Percentiles rank a stretch among this genome's conserved stretches.
Evolutionary conservation across 2,797 vertebrate species (phyloP).

Genomic region (Poliocrania exsul): DNA sequence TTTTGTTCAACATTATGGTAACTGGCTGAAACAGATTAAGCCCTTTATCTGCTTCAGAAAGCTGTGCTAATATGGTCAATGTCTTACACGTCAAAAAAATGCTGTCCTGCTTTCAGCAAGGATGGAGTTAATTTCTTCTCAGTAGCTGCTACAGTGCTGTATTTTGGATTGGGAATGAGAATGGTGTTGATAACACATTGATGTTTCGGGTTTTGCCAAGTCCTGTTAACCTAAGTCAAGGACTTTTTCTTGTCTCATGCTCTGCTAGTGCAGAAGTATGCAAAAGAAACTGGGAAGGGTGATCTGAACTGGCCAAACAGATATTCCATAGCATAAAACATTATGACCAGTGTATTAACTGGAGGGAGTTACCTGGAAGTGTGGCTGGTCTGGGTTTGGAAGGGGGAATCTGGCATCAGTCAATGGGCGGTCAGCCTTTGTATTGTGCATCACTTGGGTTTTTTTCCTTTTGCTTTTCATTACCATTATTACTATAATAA

Average conservation of each 20-base stretch:
- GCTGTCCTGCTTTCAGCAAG: not conserved
- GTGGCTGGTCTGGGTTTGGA: fast-evolving
- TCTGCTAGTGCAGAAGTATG: not conserved
- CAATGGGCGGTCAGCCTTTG: not conserved
- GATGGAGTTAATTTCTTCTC: not conserved
- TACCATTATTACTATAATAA: not conserved
- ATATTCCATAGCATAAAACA: not conserved
- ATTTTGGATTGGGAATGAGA: not conserved
- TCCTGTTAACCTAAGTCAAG: not conserved
- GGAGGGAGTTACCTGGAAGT: not conserved
- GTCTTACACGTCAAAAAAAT: not conserved
- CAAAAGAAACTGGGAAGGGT: not conserved
- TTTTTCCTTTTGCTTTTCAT: not conserved
- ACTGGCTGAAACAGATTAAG: not conserved
- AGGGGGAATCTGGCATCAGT: not conserved
- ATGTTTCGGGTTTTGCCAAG: not conserved
- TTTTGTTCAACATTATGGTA: not conserved
- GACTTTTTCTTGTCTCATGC: not conserved
- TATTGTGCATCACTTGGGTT: not conserved
- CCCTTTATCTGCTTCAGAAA: not conserved
- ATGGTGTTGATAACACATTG: not conserved
- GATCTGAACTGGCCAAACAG: not conserved
- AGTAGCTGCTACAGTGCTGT: not conserved
- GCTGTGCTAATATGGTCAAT: not conserved
- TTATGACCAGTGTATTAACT: not conserved